Evolutionary conservation across 2,113 vertebrate genomes (phyloP).

Genomic region (Pongo pygmaeus): DNA sequence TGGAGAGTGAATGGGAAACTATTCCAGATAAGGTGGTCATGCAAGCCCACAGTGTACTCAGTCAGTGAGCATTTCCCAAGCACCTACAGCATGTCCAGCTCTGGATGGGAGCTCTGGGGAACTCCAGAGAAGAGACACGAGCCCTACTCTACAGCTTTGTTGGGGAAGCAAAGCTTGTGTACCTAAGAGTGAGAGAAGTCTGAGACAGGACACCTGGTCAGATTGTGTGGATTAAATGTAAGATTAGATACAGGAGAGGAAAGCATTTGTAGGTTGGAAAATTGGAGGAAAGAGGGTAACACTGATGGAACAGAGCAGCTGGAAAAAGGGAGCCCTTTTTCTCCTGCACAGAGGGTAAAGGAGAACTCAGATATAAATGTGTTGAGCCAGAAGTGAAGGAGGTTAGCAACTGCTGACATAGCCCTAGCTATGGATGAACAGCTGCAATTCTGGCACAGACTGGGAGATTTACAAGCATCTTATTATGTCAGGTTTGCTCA

Average conservation of each 20-base stretch:
- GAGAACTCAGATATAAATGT: not conserved
- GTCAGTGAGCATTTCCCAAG: not conserved
- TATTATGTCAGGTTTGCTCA: not conserved
- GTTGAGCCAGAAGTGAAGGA: not conserved
- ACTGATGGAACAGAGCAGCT: fast-evolving
- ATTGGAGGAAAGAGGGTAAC: not conserved
- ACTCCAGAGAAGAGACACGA: not conserved
- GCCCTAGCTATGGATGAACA: not conserved
- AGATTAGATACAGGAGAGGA: not conserved
- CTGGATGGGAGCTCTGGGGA: not conserved
- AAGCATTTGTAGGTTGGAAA: not conserved
- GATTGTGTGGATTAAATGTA: too few species aligned
- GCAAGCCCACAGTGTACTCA: fast-evolving
- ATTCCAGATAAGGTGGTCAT: not conserved
- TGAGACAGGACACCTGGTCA: not conserved
- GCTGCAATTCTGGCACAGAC: not conserved
- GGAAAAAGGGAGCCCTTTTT: not conserved
- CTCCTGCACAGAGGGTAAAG: not conserved
- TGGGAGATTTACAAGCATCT: not conserved
- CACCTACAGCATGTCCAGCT: not conserved
- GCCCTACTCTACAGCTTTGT: not conserved
- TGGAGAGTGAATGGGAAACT: too few species aligned
- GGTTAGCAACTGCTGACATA: not conserved
- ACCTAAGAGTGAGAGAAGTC: not conserved
- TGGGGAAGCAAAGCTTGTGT: fast-evolving